A percentile compares a stretch with the other conserved stretches of the same genome.
Conservation (phyloP, 2,113 vertebrate genomes). For the Catharus bicknelli region DNA sequence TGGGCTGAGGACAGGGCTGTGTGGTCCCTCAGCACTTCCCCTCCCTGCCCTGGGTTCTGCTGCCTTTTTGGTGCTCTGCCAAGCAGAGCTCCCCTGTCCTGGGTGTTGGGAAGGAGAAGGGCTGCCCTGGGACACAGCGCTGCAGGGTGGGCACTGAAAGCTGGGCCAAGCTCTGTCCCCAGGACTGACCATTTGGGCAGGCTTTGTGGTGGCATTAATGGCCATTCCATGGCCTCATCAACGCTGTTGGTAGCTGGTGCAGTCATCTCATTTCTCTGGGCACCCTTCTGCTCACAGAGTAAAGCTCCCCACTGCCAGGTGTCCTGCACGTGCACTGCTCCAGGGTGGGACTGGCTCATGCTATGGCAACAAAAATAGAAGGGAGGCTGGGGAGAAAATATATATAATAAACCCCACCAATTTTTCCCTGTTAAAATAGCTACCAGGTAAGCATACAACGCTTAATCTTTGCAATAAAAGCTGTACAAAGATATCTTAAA, state of each 20-base stretch:
- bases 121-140: neutral
- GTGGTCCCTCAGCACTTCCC: neutral
- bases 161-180: fast-evolving
- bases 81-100: neutral
- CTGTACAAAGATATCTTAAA: neutral
- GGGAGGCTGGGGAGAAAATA: neutral
- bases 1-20: neutral
- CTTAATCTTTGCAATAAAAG: neutral
- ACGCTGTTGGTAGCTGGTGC: fast-evolving
- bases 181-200: neutral
- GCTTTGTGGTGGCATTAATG: fast-evolving
- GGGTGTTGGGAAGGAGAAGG: neutral
- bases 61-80: neutral
- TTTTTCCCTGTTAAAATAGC: neutral
- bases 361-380: neutral
- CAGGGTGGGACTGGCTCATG: fast-evolving
- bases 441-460: fast-evolving
- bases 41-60: neutral
- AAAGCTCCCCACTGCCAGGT: neutral
- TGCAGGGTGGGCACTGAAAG: neutral
- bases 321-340: neutral
- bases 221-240: fast-evolving
- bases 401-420: neutral
- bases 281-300: neutral
- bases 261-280: neutral